Conservation (phyloP, 2,113 vertebrate species). For the Serilophus lunatus region DNA sequence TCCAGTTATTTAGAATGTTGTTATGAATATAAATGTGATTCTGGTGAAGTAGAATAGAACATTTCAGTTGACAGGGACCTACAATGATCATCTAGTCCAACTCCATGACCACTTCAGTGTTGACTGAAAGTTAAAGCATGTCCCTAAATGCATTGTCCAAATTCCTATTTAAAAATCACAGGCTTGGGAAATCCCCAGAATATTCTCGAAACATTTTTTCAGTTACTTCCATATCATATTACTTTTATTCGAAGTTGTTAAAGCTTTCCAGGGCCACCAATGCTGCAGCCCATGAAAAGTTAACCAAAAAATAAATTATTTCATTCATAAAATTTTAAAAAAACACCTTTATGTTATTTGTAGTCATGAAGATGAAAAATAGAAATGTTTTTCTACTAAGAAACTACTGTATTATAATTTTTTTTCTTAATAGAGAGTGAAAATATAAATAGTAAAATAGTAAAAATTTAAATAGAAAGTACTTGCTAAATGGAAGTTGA, state of each 20-base stretch:
- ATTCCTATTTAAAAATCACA: neutral
- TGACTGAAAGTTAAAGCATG: neutral
- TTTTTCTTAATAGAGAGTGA: neutral
- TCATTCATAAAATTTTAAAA: neutral
- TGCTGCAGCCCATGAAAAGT: neutral
- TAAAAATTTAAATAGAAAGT: neutral
- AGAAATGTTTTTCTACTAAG: neutral
- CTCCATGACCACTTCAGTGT: neutral
- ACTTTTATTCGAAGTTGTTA: neutral
- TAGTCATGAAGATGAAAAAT: neutral
- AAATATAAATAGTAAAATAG: neutral
- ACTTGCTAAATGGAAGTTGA: neutral
- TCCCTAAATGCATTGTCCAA: neutral
- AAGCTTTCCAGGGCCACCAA: no score
- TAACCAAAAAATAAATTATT: neutral
- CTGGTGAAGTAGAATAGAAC: neutral
- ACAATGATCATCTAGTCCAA: neutral
- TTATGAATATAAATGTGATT: neutral
- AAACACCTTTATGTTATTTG: neutral
- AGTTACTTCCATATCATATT: neutral
- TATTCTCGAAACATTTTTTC: neutral
- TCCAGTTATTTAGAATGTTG: neutral
- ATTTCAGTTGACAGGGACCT: neutral
- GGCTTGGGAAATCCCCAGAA: neutral
- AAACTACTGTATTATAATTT: neutral